Percentiles rank a stretch among this genome's conserved stretches.
phyloP scores from a whole-genome alignment of 1,140 invertebrate genomes.

The Pogonomyrmex barbatus region DNA sequence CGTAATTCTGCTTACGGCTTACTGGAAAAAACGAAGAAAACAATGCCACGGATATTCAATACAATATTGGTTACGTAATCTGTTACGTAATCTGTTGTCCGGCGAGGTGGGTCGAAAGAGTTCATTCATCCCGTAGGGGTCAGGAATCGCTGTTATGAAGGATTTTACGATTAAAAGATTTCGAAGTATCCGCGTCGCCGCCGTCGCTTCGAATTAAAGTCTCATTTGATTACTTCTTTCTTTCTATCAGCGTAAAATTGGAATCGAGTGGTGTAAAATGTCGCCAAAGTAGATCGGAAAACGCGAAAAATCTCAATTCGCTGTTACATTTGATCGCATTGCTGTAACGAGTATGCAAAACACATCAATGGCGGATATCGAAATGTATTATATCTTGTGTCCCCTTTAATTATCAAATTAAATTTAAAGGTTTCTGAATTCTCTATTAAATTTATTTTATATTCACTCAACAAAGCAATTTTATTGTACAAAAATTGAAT shows the following conservation, averaged over 20 bases:
- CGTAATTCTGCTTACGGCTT: slow-evolving; percentile 22
- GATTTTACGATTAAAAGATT: slow-evolving; percentile 18
- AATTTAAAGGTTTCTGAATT: not conserved
- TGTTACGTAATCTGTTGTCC: slow-evolving; percentile 55
- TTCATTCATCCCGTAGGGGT: slow-evolving; percentile 62
- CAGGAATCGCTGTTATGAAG: slow-evolving; percentile 30
- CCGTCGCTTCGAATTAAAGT: slow-evolving; percentile 3
- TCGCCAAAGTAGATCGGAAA: not conserved
- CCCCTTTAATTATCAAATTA: not conserved
- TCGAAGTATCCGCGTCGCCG: not conserved
- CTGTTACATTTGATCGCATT: not conserved
- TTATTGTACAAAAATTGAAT: not conserved
- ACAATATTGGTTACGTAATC: slow-evolving; percentile 28
- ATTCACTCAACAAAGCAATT: not conserved
- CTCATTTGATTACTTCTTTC: slow-evolving; percentile 29
- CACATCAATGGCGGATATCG: not conserved
- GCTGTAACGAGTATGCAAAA: not conserved
- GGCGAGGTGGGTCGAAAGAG: slow-evolving; percentile 18
- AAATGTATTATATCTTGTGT: not conserved
- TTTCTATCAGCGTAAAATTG: not conserved
- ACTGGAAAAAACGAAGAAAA: not conserved
- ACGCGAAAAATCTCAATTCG: slow-evolving; percentile 32
- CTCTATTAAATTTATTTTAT: not conserved
- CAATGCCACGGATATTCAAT: slow-evolving; percentile 44
- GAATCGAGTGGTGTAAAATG: slow-evolving; percentile 9